Evolutionary conservation across 2,113 vertebrate genomes (phyloP), one percentile per base, ranked within the genome.

Genomic region (Tachuris rubrigastra): DNA sequence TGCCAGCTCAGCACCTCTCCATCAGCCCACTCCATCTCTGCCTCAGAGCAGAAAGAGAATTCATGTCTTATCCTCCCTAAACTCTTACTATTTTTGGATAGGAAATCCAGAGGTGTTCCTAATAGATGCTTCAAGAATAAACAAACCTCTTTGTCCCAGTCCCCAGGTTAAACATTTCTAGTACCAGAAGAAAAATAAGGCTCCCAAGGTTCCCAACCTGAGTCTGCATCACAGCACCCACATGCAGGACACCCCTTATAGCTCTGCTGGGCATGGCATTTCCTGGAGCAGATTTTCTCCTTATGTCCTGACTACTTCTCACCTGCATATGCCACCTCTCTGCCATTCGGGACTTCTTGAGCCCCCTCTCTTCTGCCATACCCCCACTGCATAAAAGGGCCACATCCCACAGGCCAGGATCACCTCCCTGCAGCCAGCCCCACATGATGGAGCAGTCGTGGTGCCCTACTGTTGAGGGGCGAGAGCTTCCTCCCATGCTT

Each of bases 51-150:
- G 56, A 93, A 79, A 3, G 20, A 59, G 13, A 37, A 60, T 52
- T 86, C 17, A 17, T 53, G n/a, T 37, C 31, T 92, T 83, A 42
- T 53, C 44, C 46, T 89, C 68, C 46, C 22, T 67, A 85, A 60
- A 14, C 7, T 62, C 31, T 56, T 95, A 60, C 41, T 95, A 72
- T 91, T 93, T 85, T 95, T 94, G 86, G 56, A 82, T 87, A 68
- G 66, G 74, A 95, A 89, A 96, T 89, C 16, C 58, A 94, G 74
- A 94, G 52, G 66, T 93, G 91, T 87, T 95, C 74, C 78, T 93
- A 91, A 79, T 44, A 87, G 83, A 83, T 75, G 39, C 69, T 41
- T 14, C 21, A 39, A 89, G 22, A 33, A 87, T 93, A 93, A 87
- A 12, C 71, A 94, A 86, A 78, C 10, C 10, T 58, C 77, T 85